Evolutionary conservation across 2,797 vertebrate genomes (phyloP).

Genomic region (Naso thynnoides): DNA sequence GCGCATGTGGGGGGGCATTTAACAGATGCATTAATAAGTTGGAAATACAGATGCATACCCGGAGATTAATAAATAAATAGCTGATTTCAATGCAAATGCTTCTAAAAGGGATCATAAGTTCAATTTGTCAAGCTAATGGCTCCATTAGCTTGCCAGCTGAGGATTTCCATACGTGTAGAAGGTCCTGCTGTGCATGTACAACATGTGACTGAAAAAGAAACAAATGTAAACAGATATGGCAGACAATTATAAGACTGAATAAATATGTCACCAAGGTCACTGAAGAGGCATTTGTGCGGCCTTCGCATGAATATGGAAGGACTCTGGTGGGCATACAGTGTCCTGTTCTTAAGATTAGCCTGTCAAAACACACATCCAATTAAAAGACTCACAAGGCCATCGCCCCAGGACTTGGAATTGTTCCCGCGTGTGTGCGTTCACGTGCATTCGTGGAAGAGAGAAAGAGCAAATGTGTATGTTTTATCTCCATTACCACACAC

Average conservation of each 20-base stretch:
- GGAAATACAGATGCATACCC: not conserved
- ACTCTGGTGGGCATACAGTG: slow-evolving; percentile 62
- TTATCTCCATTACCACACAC: slow-evolving; percentile 74
- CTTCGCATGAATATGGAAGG: slow-evolving; percentile 38
- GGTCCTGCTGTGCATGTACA: not conserved
- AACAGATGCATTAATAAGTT: not conserved
- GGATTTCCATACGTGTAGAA: not conserved
- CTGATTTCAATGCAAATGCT: slow-evolving; percentile 1
- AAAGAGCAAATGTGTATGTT: slow-evolving; percentile 45
- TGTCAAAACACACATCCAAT: slow-evolving; percentile 79
- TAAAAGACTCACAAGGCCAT: slow-evolving; percentile 72
- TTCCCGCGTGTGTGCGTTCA: slow-evolving; percentile 27
- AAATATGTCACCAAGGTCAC: slow-evolving; percentile 50
- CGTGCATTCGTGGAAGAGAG: not conserved
- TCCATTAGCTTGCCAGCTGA: not conserved
- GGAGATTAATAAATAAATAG: not conserved
- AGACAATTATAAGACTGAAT: slow-evolving; percentile 49
- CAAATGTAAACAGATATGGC: slow-evolving; percentile 21
- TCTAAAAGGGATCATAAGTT: not conserved
- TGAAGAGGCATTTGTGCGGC: slow-evolving; percentile 54
- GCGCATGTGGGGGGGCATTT: too few species aligned
- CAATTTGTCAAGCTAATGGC: not conserved
- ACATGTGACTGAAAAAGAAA: not conserved
- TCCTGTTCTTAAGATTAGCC: slow-evolving; percentile 68
- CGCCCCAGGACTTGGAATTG: slow-evolving; percentile 56